A percentile compares a stretch with the other conserved stretches of the same genome.
phyloP scores from a whole-genome alignment of 2,113 vertebrate genomes.

The Abramis brama region DNA sequence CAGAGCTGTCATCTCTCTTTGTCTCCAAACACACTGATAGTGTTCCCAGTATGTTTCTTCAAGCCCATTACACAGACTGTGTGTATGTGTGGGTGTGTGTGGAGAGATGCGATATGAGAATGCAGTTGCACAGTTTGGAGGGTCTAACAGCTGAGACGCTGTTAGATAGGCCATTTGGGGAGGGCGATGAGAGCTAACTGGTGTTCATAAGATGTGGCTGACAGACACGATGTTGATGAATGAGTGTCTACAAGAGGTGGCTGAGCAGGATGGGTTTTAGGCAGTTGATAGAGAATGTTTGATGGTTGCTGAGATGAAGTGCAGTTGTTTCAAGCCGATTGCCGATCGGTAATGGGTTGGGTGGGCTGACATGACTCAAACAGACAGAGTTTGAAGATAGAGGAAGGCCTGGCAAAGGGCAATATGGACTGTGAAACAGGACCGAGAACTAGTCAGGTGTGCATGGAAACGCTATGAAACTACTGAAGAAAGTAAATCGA shows the following conservation, averaged over 20 bases:
- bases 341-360: slow-evolving; percentile 21
- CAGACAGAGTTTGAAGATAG: slow-evolving; percentile 38
- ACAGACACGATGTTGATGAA: slow-evolving; percentile 33
- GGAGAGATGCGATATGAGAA: slow-evolving; percentile 21
- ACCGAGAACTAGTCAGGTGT: background rate
- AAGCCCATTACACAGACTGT: slow-evolving; percentile 27
- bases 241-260: slow-evolving; percentile 23
- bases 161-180: slow-evolving; percentile 16
- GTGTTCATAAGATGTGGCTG: slow-evolving; percentile 34
- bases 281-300: slow-evolving; percentile 26
- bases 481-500: background rate
- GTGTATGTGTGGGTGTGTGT: slow-evolving; percentile 6
- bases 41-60: slow-evolving; percentile 28
- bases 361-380: slow-evolving; percentile 76
- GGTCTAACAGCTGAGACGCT: slow-evolving; percentile 19
- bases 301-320: background rate
- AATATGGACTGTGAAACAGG: background rate
- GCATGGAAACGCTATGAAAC: background rate
- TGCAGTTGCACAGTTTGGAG: slow-evolving; percentile 16
- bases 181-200: slow-evolving; percentile 38
- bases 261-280: slow-evolving; percentile 1
- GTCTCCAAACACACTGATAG: slow-evolving; percentile 26
- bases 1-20: slow-evolving; percentile 45
- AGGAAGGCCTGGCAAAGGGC: background rate
- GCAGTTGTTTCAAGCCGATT: slow-evolving; percentile 44